Conservation (phyloP, 1,140 invertebrate species). For the Telenomus remus region DNA sequence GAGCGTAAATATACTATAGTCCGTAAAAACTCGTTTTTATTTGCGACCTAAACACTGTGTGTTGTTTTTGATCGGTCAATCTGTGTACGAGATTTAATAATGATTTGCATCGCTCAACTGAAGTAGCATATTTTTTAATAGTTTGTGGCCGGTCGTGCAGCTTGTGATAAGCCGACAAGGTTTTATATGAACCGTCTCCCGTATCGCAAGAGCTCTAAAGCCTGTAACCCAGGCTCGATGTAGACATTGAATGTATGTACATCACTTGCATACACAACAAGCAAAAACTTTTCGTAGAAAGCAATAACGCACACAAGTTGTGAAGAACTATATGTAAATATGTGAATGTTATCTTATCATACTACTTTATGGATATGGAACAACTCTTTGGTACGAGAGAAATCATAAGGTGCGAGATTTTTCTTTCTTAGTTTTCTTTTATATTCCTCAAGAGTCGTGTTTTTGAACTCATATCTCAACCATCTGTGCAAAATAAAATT, state of each 20-base stretch:
- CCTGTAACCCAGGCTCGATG: slow-evolving; percentile 22
- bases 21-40: background rate
- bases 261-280: background rate
- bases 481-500: too few species aligned
- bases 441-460: too few species aligned
- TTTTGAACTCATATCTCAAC: too few species aligned
- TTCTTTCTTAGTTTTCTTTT: too few species aligned
- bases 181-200: slow-evolving; percentile 48
- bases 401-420: too few species aligned
- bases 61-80: slow-evolving; percentile 10
- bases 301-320: slow-evolving; percentile 17
- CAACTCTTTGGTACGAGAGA: too few species aligned
- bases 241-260: background rate
- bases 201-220: slow-evolving; percentile 40
- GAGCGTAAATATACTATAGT: too few species aligned
- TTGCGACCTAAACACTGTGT: background rate
- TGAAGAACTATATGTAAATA: too few species aligned
- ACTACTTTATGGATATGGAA: too few species aligned
- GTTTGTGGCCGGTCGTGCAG: slow-evolving; percentile 16
- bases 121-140: slow-evolving; percentile 47
- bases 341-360: too few species aligned
- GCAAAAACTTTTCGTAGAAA: background rate
- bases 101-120: slow-evolving; percentile 29
- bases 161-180: slow-evolving; percentile 49
- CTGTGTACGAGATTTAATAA: slow-evolving; percentile 40